Base-by-base conservation (phyloP, 2,888 invertebrate species). In the Scelioninae gen. 2 region DNA sequence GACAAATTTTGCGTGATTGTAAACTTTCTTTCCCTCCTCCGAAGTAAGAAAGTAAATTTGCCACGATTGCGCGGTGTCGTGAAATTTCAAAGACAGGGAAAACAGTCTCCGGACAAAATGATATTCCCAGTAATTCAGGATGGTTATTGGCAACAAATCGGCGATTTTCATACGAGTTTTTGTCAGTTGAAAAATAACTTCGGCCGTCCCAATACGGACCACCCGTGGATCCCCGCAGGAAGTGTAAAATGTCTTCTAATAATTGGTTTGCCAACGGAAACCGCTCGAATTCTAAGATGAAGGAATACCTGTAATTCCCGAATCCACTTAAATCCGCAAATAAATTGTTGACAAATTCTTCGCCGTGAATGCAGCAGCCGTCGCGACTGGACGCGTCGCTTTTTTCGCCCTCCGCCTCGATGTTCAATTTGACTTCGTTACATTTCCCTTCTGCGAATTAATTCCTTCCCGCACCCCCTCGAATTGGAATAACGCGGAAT, bases 241-340 rank as follows among this genome's bases (percentile, higher is more conserved):
- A 75, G 75, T 75, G 67, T 73, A 75, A 73, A 73, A 75, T 73
- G 73, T 73, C 73, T 67, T 67, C 69, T 75, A 75, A 75, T 75
- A 69, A 73, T 65, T 53, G 73, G 70, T 73, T 75, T 65, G 58
- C 57, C 37, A 69, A 69, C 74, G 68, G 68, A 69, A 75, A 75
- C 75, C 65, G 65, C 69, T 61, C 57, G 41, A 65, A 52, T 69
- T 69, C 61, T 69, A 48, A 57, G 55, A 69, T 48, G 46, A 60
- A 43, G 28, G 55, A 73, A 68, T 73, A 45, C 73, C 68, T 50
- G 46, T 63, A 63, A 68, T 67, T 57, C 60, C 22, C 55, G 35
- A 55, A 60, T 63, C 28, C 55, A 50, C 52, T 67, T 61, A 61
- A 72, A 61, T 37, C 25, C 25, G 35, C 57, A 71, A 64, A 71